Base-by-base conservation (phyloP, 2,888 invertebrate genomes). In the Polietes domitor region DNA sequence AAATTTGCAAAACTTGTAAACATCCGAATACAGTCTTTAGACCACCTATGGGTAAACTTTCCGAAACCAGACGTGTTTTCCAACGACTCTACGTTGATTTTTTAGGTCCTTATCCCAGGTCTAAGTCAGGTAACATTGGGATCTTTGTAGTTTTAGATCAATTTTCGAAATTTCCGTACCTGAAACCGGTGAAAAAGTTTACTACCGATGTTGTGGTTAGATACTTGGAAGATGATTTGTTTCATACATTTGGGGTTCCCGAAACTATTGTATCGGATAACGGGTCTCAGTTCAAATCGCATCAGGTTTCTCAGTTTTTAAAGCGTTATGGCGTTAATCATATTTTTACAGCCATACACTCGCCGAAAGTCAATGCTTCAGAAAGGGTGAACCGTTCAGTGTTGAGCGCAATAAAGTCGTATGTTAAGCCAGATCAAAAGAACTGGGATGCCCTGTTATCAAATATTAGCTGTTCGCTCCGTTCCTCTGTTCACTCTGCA, bases 221-320 rank as follows among this genome's bases (percentile, higher is more conserved):
- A 50, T 81, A 71, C 28, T n/a, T 63, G 0, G 74, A 75, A 26
- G 24, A 6, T 24, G 50, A 75, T 7, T 53, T 80, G 1, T 80
- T 72, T 63, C 76, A 65, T 21, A 71, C 63, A 1, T 80, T 80
- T 74, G 68, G 80, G 9, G 37, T 61, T 0, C 79, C 73, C 32
- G n/a, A 82, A n/a, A 72, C 71, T 2, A 21, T 83, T 6, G 37
- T 82, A 6, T 76, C 74, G 15, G 85, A 82, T 9, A 85, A 85
- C 26, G 80, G 80, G 0, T 17, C 65, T 9, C 85, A 85, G 41
- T 85, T 85, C 21, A 78, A 70, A 41, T 75, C 85, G 2, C 17
- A 6, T 3, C 58, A 74, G 4, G 83, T 83, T 68, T 83, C 80
- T n/a, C 47, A 55, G 1, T 32, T 85, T 0, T 37, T 85, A 17